phyloP scores from a whole-genome alignment of 2,113 vertebrate species.

The Microcebus lehilahytsara region DNA sequence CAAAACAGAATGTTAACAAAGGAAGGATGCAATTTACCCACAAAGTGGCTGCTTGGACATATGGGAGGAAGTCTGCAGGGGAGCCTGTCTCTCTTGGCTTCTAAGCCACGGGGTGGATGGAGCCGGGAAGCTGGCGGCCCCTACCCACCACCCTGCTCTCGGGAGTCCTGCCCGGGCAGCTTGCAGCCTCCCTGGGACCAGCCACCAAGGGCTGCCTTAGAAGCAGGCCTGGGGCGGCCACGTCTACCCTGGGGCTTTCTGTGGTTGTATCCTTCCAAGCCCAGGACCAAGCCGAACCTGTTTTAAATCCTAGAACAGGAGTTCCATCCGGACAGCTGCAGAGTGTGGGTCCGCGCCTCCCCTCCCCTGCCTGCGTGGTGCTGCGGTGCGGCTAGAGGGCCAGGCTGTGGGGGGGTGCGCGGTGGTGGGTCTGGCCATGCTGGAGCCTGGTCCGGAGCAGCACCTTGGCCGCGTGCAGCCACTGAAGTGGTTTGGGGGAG shows the following conservation, averaged over 20 bases:
- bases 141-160: background rate
- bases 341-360: background rate
- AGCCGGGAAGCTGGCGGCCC: background rate
- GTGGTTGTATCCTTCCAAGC: background rate
- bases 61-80: background rate
- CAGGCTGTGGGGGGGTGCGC: too few species aligned
- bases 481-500: too few species aligned
- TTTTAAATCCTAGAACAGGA: background rate
- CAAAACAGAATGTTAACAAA: background rate
- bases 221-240: background rate
- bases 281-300: background rate
- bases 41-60: background rate
- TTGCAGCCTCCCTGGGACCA: background rate
- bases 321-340: background rate
- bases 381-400: background rate
- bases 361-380: too few species aligned
- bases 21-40: background rate
- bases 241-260: background rate
- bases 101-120: background rate
- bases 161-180: fast-evolving
- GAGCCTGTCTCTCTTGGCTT: background rate
- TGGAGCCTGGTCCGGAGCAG: too few species aligned
- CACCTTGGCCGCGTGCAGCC: too few species aligned
- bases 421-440: too few species aligned
- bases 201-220: background rate